Percentiles rank a stretch among this genome's conserved stretches.
These are phyloP conservation scores for Tyrannus savana DNA, from an alignment of 2,113 vertebrate genomes.

Conservation along the genomic window DNA sequence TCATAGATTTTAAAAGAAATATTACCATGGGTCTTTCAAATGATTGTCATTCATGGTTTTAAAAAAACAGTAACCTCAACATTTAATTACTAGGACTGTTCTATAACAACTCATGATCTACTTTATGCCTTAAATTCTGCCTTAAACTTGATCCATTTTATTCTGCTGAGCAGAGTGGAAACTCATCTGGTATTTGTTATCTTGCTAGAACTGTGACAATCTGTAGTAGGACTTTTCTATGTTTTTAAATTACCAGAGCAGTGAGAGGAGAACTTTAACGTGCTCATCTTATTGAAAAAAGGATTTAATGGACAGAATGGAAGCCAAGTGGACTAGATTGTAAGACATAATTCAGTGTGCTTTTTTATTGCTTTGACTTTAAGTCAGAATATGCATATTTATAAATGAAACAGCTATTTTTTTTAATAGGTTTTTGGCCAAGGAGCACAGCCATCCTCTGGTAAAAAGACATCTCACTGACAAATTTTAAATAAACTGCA, in stretches of 20 bases:
- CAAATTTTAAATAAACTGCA: neutral
- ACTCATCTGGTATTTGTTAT: conserved; percentile 8
- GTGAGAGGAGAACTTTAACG: neutral
- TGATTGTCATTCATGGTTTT: neutral
- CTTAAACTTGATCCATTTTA: neutral
- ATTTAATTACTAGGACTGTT: neutral
- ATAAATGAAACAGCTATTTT: neutral
- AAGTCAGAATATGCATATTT: neutral
- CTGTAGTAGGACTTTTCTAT: neutral
- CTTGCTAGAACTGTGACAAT: neutral
- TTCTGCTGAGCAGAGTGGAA: conserved; percentile 10
- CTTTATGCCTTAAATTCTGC: neutral
- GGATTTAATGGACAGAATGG: neutral
- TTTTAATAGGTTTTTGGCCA: neutral
- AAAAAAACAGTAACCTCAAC: neutral
- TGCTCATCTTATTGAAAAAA: neutral
- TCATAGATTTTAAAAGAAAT: neutral
- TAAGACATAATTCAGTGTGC: neutral
- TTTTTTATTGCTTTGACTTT: neutral
- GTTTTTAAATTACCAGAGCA: neutral
- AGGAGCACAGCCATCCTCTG: neutral
- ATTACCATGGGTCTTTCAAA: neutral
- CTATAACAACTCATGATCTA: neutral
- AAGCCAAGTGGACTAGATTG: neutral
- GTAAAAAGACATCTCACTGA: neutral